Evolutionary conservation across 2,888 invertebrate genomes (phyloP), one percentile per base, ranked within the genome.

Genomic region (Physocephala rufipes): DNA sequence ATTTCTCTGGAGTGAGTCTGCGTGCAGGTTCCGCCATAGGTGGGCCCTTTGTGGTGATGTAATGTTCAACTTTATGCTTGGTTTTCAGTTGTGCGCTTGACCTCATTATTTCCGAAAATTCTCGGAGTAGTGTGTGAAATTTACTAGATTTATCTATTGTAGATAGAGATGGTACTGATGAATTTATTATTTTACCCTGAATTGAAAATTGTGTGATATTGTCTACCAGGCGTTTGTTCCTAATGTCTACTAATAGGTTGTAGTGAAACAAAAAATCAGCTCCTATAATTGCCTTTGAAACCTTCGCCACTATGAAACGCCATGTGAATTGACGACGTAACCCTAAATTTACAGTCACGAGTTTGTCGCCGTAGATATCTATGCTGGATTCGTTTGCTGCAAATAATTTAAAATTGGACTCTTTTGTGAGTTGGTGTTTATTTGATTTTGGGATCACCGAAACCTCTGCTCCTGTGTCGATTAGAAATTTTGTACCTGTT

Each of bases 11-110:
- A 2, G 71, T n/a, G 12, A 74, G 28, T 1, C 71, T 45, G 2
- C 74, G 71, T 47, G 72, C 68, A 24, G 69, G 70, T 2, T 67
- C 69, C n/a, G 49, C 47, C 9, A 74, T 55, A 19, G 74, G 75
- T 21, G 71, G 62, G 1, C 65, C 65, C 2, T 21, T 1, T 0
- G 51, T 65, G 0, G 30, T 19, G 1, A 65, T 65, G 51, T 65
- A 21, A 30, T 65, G 65, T 24, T 49, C 13, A 9, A 51, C 65
- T 28, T 36, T 19, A 13, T 49, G 30, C 12, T 5, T 45, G n/a
- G n/a, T n/a, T n/a, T 62, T 19, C 13, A 45, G 2, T 62, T 62
- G 43, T 62, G n/a, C 45, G 45, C 28, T 15, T 19, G 62, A 24
- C 21, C 45, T 62, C 9, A 45, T 62, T 19, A 45, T 4, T 43